phyloP scores from a whole-genome alignment of 2,797 vertebrate genomes.

The Oceanodroma leucorhoa region DNA sequence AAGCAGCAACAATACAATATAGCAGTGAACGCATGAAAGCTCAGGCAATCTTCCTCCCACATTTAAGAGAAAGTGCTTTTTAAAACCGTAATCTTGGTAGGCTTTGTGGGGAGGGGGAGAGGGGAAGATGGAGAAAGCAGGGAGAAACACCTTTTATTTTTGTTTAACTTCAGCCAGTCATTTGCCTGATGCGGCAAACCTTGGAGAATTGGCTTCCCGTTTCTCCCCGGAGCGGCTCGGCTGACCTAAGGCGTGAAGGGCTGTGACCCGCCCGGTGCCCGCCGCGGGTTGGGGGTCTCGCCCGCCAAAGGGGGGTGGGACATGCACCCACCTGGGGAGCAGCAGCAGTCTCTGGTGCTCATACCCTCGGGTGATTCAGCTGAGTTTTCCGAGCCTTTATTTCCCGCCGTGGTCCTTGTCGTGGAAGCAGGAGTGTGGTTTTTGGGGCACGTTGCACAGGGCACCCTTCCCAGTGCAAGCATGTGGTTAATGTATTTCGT shows the following conservation, averaged over 20 bases:
- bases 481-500: neutral
- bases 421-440: neutral
- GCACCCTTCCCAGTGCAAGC: neutral
- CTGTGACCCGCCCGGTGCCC: neutral
- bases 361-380: neutral
- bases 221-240: neutral
- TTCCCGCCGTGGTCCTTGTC: neutral
- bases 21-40: constrained; percentile 60
- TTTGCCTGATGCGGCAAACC: neutral
- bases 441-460: rapidly evolving
- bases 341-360: neutral
- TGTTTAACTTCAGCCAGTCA: neutral
- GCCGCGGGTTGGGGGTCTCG: rapidly evolving
- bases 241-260: rapidly evolving
- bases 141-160: constrained; percentile 8
- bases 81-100: constrained; percentile 18
- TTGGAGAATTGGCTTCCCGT: neutral
- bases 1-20: constrained; percentile 64
- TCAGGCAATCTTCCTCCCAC: constrained; percentile 68
- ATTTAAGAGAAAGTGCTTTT: constrained; percentile 46
- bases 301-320: rapidly evolving
- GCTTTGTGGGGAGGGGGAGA: neutral
- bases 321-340: neutral
- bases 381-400: neutral
- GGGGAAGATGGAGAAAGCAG: neutral